Evolutionary conservation across 2,888 invertebrate species (phyloP).

Genomic region (Xylota segnis): DNA sequence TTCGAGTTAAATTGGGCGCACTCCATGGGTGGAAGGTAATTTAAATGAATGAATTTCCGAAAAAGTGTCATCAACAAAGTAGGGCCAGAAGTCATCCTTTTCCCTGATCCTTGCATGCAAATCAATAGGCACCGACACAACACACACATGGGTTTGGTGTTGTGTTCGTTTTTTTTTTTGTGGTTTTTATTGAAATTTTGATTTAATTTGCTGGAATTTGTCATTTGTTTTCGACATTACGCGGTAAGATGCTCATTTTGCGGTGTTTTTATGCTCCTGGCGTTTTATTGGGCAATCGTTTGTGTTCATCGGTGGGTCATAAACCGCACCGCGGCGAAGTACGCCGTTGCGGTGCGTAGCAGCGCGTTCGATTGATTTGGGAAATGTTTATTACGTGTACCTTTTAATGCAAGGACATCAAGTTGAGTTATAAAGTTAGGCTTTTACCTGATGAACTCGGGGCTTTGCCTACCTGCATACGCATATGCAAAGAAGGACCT

Average conservation of each 20-base stretch:
- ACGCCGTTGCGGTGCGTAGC: not conserved
- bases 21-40: slow-evolving; percentile 7
- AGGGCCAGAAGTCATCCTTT: slow-evolving; percentile 32
- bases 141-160: not conserved
- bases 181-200: slow-evolving; percentile 21
- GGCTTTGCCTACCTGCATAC: too few species aligned
- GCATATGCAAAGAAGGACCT: not conserved
- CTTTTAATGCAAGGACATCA: not conserved
- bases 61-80: not conserved
- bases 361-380: slow-evolving; percentile 26
- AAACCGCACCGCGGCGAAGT: not conserved
- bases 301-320: slow-evolving; percentile 4
- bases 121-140: slow-evolving; percentile 29
- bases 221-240: slow-evolving; percentile 43
- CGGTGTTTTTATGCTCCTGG: slow-evolving; percentile 22
- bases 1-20: slow-evolving; percentile 35
- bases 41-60: slow-evolving; percentile 37
- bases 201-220: slow-evolving; percentile 53
- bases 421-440: not conserved
- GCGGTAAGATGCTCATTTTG: slow-evolving; percentile 7
- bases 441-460: not conserved
- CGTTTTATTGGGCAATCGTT: slow-evolving; percentile 39
- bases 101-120: slow-evolving; percentile 30
- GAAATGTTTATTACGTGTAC: slow-evolving; percentile 9
- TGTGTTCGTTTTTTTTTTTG: not conserved